Base-by-base conservation (phyloP, 2,797 vertebrate species). In the Dryobates pubescens region DNA sequence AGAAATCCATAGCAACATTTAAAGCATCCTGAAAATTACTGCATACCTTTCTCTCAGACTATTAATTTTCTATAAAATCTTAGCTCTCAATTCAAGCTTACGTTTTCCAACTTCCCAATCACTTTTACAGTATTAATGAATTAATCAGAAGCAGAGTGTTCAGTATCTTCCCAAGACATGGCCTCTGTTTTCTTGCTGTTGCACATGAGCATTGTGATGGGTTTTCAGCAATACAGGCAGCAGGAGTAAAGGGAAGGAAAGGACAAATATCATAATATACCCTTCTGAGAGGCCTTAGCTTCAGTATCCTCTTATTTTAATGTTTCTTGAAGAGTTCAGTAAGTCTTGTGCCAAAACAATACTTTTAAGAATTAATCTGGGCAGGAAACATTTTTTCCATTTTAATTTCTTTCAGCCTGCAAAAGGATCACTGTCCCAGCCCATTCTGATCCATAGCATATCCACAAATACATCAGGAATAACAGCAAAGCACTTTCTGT, bases 281-380 rank as follows among this genome's bases (percentile, higher is more conserved):
- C 9, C 17, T 71, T 57, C 8, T 54, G 38, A 69, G 23, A 68
- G 7, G 18, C 19, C n/a, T 88, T 59, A 59, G 59, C 30, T 89
- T 7, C 30, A 2, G 1, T 8, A 17, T 78, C 30, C 19, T 78
- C 47, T 69, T 53, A 30, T 32, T 85, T 77, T 49, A 78, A 24
- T 51, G 10, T 53, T 89, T 89, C 73, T 80, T 88, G 26, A 81
- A 78, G 17, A 81, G 10, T 6, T 69, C 67, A 83, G 38, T 49
- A 53, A 32, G 9, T 72, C 87, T 78, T 63, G 62, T 73, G 56
- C 43, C 67, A 81, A 86, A 83, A 56, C 12, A 49, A 32, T 36
- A 45, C 22, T 45, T 89, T 47, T 72, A 34, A 91, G 29, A 92
- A 78, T 83, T 86, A 77, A 73, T 83, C 73, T 78, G 59, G 87